These are phyloP conservation scores for Planococcus citri DNA, from an alignment of 1,140 invertebrate species.

Conservation along the genomic window DNA sequence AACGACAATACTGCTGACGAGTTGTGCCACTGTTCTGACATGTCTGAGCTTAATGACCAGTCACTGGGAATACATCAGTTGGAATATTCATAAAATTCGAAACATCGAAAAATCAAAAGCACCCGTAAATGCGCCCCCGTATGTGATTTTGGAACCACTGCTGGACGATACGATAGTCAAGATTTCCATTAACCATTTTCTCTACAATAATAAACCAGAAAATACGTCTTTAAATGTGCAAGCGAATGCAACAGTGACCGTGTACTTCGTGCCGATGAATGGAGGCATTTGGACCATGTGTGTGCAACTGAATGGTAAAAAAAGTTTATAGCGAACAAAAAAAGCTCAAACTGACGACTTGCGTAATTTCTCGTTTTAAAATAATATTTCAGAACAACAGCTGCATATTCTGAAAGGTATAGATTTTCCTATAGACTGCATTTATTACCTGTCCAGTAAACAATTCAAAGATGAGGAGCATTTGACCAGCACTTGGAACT, in stretches of 20 bases:
- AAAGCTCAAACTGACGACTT: not conserved
- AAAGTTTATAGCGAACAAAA: not conserved
- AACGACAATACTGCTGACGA: not conserved
- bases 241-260: slow-evolving; percentile 30
- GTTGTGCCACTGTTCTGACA: not conserved
- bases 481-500: not conserved
- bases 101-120: not conserved
- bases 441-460: not conserved
- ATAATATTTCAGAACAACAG: not conserved
- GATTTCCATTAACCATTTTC: not conserved
- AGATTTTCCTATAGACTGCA: not conserved
- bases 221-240: not conserved
- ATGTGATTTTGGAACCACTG: not conserved
- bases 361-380: too few species aligned
- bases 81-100: not conserved
- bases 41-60: not conserved
- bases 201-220: not conserved
- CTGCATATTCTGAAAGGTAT: not conserved
- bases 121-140: not conserved
- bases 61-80: slow-evolving; percentile 9
- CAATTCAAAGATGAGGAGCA: not conserved
- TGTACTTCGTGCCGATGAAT: slow-evolving; percentile 69
- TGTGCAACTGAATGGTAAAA: slow-evolving; percentile 54
- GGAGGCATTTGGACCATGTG: slow-evolving; percentile 78
- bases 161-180: not conserved